Conservation (phyloP, 2,888 invertebrate species). For the Hydropsyche betteni region DNA sequence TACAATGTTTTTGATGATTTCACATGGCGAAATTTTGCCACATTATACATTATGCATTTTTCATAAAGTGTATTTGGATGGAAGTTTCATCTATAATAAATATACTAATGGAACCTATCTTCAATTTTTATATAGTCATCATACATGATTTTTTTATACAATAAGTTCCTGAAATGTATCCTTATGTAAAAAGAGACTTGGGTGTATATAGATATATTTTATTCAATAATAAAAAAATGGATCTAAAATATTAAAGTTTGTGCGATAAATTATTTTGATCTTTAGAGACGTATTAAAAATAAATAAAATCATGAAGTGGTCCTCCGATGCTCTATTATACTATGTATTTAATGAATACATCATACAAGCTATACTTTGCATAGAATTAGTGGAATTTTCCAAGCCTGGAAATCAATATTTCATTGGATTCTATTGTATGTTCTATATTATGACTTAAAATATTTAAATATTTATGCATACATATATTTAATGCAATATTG, state of each 20-base stretch:
- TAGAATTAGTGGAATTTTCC: constrained; percentile 91
- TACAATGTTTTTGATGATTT: too few species aligned
- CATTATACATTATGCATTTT: too few species aligned
- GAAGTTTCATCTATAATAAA: too few species aligned
- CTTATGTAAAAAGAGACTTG: neutral
- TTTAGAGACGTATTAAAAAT: neutral
- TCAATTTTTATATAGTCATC: too few species aligned
- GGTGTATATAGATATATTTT: neutral
- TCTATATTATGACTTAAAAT: neutral
- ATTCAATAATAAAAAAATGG: neutral
- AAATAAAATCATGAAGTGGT: constrained; percentile 39
- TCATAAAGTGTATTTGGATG: too few species aligned
- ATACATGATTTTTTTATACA: too few species aligned
- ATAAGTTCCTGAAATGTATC: too few species aligned
- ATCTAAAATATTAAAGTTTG: neutral
- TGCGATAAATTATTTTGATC: neutral
- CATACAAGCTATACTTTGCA: constrained; percentile 92
- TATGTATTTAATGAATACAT: constrained; percentile 53
- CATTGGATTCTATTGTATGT: too few species aligned
- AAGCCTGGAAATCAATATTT: constrained; percentile 69
- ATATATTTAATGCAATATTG: neutral
- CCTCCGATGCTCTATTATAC: constrained; percentile 45
- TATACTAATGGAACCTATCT: too few species aligned
- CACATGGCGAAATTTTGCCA: too few species aligned
- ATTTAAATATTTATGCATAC: neutral